Conservation (phyloP, 2,888 invertebrate genomes). For the Synanthedon andrenaeformis region DNA sequence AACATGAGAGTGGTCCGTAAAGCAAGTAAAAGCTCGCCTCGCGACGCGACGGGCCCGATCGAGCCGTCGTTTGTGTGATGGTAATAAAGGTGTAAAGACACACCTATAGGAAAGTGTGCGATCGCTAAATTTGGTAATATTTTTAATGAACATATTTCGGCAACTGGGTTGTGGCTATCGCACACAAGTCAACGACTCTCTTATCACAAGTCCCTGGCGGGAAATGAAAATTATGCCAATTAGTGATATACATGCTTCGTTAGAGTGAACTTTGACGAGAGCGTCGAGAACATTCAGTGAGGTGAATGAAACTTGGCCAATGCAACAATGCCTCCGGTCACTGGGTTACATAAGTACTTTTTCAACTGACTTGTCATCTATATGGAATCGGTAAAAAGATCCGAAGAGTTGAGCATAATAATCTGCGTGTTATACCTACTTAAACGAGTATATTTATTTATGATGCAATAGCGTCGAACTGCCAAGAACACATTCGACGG, state of each 20-base stretch:
- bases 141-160: too few relatives aligned
- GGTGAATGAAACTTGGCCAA: constrained; percentile 31
- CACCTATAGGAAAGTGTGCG: not conserved
- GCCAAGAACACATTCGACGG: not conserved
- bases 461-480: not conserved
- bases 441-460: not conserved
- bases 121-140: too few relatives aligned
- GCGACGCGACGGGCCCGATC: constrained; percentile 34
- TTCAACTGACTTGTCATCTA: too few relatives aligned
- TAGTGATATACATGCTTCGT: too few relatives aligned
- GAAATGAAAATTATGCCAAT: too few relatives aligned
- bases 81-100: not conserved
- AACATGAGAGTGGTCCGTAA: not conserved
- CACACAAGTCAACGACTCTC: too few relatives aligned
- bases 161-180: too few relatives aligned
- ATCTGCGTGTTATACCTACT: too few relatives aligned
- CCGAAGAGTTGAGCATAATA: too few relatives aligned
- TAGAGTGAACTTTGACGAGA: too few relatives aligned
- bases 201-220: too few relatives aligned
- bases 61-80: constrained; percentile 1
- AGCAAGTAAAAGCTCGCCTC: constrained; percentile 23
- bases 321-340: constrained; percentile 17
- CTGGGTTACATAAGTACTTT: constrained; percentile 1
- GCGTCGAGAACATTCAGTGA: constrained; percentile 7
- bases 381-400: too few relatives aligned